These are phyloP conservation scores for Perithous albicinctus DNA, from an alignment of 2,888 invertebrate genomes.

Conservation along the genomic window DNA sequence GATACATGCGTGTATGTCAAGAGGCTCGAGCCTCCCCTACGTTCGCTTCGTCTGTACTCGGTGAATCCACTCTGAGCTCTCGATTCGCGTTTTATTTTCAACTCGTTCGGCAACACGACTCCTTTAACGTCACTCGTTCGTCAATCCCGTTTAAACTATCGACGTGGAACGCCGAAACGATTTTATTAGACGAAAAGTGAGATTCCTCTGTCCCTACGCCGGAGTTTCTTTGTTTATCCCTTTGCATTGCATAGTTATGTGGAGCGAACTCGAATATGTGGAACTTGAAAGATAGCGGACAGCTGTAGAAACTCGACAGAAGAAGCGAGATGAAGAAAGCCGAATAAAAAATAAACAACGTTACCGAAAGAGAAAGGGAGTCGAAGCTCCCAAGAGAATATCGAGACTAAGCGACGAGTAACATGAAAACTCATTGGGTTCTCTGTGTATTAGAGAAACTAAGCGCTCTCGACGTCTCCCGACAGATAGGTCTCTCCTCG, in stretches of 20 bases:
- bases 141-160: conserved; percentile 64
- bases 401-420: conserved; percentile 52
- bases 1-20: conserved; percentile 25
- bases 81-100: conserved; percentile 51
- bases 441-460: conserved; percentile 64
- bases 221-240: conserved; percentile 29
- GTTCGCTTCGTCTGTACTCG: conserved; percentile 30
- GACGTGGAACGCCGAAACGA: conserved; percentile 28
- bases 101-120: conserved; percentile 36
- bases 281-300: conserved; percentile 50
- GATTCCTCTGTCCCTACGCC: neutral
- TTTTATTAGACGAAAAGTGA: conserved; percentile 52
- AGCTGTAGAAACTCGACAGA: conserved; percentile 59
- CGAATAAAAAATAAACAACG: conserved; percentile 32
- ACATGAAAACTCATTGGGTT: conserved; percentile 49
- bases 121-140: conserved; percentile 67
- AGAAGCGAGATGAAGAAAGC: conserved; percentile 30
- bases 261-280: conserved; percentile 41
- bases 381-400: conserved; percentile 61
- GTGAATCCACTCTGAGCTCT: conserved; percentile 30
- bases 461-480: conserved; percentile 64
- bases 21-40: conserved; percentile 15
- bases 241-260: conserved; percentile 34
- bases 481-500: conserved; percentile 69
- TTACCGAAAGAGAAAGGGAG: conserved; percentile 17